Evolutionary conservation across 2,888 invertebrate species (phyloP).

Genomic region (Noctua fimbriata): DNA sequence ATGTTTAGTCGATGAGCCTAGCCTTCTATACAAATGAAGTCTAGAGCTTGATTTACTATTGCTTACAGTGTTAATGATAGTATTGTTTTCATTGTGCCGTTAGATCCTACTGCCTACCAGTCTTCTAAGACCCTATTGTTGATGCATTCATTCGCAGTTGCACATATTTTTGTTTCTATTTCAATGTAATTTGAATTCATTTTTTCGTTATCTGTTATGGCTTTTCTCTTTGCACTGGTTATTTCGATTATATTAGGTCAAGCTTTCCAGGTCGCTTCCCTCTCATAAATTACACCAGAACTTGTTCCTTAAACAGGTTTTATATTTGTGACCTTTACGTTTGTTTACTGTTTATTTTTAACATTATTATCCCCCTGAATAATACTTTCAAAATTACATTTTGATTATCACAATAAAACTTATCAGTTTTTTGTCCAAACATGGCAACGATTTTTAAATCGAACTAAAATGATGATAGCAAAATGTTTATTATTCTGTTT

Average conservation of each 20-base stretch:
- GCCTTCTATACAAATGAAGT: background rate
- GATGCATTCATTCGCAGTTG: background rate
- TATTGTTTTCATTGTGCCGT: background rate
- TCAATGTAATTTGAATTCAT: too few relatives aligned
- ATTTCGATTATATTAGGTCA: background rate
- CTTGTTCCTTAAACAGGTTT: slow-evolving; percentile 76
- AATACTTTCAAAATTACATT: slow-evolving; percentile 66
- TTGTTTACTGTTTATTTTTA: slow-evolving; percentile 86
- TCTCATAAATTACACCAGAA: slow-evolving; percentile 59
- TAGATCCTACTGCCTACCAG: background rate
- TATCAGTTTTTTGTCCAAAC: slow-evolving; percentile 56
- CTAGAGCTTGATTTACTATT: background rate
- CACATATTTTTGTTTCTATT: background rate
- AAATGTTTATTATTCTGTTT: slow-evolving; percentile 37
- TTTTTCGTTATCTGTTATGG: background rate
- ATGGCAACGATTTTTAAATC: slow-evolving; percentile 43
- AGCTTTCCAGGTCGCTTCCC: slow-evolving; percentile 19
- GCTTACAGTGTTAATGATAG: background rate
- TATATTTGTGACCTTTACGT: slow-evolving; percentile 78
- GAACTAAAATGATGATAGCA: slow-evolving; percentile 26
- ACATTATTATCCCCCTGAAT: slow-evolving; percentile 72
- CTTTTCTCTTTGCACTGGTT: background rate
- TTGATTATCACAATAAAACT: slow-evolving; percentile 69
- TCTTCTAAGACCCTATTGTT: background rate
- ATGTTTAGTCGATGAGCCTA: background rate